phyloP scores from a whole-genome alignment of 2,113 vertebrate species.

The Collichthys lucidus region DNA sequence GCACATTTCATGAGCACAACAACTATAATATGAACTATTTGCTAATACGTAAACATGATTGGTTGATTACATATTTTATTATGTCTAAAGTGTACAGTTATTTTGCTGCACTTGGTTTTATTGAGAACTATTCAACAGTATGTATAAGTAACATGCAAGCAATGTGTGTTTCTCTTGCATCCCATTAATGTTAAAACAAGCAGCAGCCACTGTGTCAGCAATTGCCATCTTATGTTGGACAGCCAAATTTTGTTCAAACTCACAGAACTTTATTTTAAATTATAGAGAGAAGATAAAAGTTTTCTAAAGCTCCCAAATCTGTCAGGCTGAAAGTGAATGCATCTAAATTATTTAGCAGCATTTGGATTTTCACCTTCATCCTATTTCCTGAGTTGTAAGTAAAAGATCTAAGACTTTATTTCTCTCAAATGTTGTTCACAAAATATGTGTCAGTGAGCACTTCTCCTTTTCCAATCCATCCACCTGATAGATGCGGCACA shows the following conservation, averaged over 20 bases:
- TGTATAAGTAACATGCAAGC: background rate
- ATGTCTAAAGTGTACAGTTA: background rate
- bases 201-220: background rate
- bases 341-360: background rate
- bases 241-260: background rate
- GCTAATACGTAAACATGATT: too few species aligned
- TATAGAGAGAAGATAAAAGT: background rate
- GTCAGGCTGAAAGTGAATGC: background rate
- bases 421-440: too few species aligned
- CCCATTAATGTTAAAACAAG: background rate
- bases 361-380: too few species aligned
- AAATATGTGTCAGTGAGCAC: too few species aligned
- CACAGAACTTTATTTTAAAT: background rate
- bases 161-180: background rate
- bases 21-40: background rate
- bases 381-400: too few species aligned
- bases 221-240: background rate
- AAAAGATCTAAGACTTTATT: too few species aligned
- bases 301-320: background rate
- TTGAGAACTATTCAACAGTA: too few species aligned
- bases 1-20: background rate
- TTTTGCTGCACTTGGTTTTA: background rate
- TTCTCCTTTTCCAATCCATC: too few species aligned
- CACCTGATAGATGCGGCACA: too few species aligned
- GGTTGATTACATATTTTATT: background rate